Conservation (phyloP, 2,888 invertebrate species). For the Ophioninae sp. region DNA sequence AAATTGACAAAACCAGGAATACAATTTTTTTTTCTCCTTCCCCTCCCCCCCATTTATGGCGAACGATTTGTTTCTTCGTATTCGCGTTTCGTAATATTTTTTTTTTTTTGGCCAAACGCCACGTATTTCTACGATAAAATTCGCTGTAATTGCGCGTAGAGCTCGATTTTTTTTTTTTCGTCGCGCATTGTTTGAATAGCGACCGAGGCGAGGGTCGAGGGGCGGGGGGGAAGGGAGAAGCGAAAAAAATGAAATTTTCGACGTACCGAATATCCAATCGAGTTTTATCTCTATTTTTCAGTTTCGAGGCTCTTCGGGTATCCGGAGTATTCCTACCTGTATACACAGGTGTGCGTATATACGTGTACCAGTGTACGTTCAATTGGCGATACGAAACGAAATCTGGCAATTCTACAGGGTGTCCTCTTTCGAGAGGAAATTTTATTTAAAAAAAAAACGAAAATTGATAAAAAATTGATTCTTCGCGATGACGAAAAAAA, state of each 20-base stretch:
- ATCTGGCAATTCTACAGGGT: background rate
- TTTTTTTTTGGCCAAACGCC: background rate
- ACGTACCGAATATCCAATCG: background rate
- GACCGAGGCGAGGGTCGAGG: background rate
- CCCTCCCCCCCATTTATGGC: background rate
- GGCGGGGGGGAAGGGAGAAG: too few relatives aligned
- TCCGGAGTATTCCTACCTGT: background rate
- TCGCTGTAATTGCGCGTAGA: background rate
- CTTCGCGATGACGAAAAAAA: background rate
- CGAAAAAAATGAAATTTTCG: conserved; percentile 10
- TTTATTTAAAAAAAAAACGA: background rate
- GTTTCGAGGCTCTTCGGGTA: background rate
- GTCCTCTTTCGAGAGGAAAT: background rate
- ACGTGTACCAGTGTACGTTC: background rate
- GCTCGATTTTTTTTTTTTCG: background rate
- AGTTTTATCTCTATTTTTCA: conserved; percentile 24
- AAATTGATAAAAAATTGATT: too few relatives aligned
- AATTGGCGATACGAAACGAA: background rate
- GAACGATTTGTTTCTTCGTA: background rate
- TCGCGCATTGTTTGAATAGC: background rate
- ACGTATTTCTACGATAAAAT: background rate
- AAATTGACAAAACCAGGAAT: too few relatives aligned
- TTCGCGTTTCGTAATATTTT: background rate
- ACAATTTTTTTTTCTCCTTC: background rate
- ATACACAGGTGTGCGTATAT: conserved; percentile 3